A percentile compares a stretch with the other conserved stretches of the same genome.
These are phyloP conservation scores for Zaprionus lineosus DNA, from an alignment of 2,888 invertebrate species.

Conservation along the genomic window DNA sequence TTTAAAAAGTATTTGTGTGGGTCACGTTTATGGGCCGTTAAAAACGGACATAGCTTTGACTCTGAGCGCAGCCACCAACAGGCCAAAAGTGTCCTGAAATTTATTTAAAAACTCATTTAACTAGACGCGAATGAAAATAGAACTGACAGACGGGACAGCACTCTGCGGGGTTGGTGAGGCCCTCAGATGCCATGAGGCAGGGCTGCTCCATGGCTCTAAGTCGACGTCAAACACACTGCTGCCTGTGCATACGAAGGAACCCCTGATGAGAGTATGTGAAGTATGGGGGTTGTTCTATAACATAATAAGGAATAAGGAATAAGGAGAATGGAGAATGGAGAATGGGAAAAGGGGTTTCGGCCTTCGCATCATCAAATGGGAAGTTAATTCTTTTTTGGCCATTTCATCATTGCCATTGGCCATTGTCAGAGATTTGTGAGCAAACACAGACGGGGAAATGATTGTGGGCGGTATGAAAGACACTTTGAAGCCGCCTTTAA, in stretches of 20 bases:
- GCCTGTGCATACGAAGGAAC: not conserved
- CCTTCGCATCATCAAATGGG: conserved; percentile 45
- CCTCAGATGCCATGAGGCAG: no score
- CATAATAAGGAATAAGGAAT: not conserved
- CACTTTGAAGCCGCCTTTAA: conserved; percentile 2
- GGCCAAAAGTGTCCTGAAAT: conserved; percentile 61
- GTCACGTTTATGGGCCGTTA: conserved; percentile 72
- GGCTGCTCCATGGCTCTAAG: conserved; percentile 46
- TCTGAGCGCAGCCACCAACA: conserved; percentile 53
- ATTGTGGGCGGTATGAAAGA: not conserved
- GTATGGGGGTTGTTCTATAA: no score
- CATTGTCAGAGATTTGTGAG: conserved; percentile 45
- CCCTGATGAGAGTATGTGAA: no score
- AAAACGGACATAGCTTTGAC: conserved; percentile 62
- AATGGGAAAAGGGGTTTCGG: not conserved
- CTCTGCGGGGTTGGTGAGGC: no score
- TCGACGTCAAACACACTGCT: conserved; percentile 63
- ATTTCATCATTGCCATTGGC: conserved; percentile 50
- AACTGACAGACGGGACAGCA: no score
- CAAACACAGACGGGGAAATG: not conserved
- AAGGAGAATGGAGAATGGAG: conserved; percentile 1
- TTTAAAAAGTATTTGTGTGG: conserved; percentile 70
- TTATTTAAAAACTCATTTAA: conserved; percentile 78
- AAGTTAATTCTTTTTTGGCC: conserved; percentile 53
- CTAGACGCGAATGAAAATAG: no score